phyloP scores from a whole-genome alignment of 2,888 invertebrate species.

The Zootermopsis nevadensis region DNA sequence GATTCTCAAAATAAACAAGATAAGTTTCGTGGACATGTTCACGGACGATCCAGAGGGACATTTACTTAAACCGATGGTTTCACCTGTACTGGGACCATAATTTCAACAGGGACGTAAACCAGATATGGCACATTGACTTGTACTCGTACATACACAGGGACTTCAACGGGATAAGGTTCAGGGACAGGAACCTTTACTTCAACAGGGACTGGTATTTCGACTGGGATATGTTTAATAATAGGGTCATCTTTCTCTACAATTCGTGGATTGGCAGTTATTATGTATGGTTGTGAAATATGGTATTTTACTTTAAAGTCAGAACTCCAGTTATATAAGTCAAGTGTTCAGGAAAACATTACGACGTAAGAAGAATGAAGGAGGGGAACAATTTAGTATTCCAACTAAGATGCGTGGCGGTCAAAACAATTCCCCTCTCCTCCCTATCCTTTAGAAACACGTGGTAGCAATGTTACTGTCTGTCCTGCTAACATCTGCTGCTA shows the following conservation, averaged over 20 bases:
- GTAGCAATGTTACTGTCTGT: too few relatives aligned
- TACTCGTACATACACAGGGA: slow-evolving; percentile 57
- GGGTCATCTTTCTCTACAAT: slow-evolving; percentile 67
- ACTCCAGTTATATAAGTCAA: too few relatives aligned
- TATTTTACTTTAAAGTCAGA: too few relatives aligned
- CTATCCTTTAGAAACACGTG: too few relatives aligned
- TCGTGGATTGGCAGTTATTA: slow-evolving; percentile 78
- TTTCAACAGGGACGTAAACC: slow-evolving; percentile 68
- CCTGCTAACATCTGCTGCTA: too few relatives aligned
- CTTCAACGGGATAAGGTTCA: slow-evolving; percentile 71
- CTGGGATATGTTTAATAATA: slow-evolving; percentile 60
- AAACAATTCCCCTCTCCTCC: too few relatives aligned
- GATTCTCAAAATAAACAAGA: slow-evolving; percentile 78
- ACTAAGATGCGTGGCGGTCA: too few relatives aligned
- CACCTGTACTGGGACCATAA: neutral
- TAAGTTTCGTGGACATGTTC: slow-evolving; percentile 70
- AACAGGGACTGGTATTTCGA: neutral
- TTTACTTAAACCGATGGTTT: slow-evolving; percentile 73
- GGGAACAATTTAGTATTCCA: too few relatives aligned
- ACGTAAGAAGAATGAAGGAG: too few relatives aligned
- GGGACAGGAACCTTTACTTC: slow-evolving; percentile 60
- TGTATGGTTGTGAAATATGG: too few relatives aligned
- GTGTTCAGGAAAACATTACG: too few relatives aligned
- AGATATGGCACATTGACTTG: neutral
- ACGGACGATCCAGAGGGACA: slow-evolving; percentile 60